These are phyloP conservation scores for Chorisops tibialis DNA, from an alignment of 2,888 invertebrate genomes.

Conservation along the genomic window DNA sequence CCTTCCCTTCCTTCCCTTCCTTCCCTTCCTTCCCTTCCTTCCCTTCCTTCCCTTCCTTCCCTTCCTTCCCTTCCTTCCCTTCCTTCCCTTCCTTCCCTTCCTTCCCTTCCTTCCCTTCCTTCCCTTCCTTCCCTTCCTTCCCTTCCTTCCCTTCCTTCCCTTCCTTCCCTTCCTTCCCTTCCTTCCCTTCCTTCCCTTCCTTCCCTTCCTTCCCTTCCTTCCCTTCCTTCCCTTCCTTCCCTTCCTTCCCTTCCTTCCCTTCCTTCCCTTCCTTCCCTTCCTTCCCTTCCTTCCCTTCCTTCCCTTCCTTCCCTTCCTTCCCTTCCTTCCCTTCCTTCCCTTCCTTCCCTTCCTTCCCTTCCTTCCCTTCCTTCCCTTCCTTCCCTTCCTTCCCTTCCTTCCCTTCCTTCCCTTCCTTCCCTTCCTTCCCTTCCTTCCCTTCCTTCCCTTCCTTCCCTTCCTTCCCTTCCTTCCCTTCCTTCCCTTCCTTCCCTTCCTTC, in stretches of 20 bases:
- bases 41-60: background rate
- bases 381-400: too few relatives aligned
- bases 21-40: background rate
- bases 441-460: background rate
- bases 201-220: background rate
- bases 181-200: background rate
- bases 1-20: background rate
- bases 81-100: background rate
- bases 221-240: background rate
- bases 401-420: background rate
- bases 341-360: background rate
- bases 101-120: background rate
- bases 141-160: background rate
- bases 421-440: background rate
- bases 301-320: background rate
- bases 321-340: background rate
- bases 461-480: background rate
- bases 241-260: background rate
- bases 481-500: background rate
- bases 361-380: background rate
- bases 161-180: background rate
- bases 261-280: background rate
- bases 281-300: background rate
- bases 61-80: background rate
- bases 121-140: background rate